Percentiles rank a stretch among this genome's conserved stretches.
phyloP scores from a whole-genome alignment of 2,797 vertebrate genomes.

The Syngnathus acus region DNA sequence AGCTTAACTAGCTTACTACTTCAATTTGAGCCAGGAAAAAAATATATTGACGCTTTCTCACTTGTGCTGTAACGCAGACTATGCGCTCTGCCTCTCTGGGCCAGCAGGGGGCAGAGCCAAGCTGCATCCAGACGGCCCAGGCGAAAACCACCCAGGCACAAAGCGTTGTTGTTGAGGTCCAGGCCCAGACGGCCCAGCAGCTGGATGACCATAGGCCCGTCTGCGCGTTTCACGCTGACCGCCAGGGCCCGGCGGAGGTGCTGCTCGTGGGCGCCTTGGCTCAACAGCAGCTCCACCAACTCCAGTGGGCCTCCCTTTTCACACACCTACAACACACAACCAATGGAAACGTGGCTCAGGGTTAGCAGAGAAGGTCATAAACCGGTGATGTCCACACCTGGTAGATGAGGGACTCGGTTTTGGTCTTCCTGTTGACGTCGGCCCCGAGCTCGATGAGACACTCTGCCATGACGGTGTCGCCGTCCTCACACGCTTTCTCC shows the following conservation, averaged over 20 bases:
- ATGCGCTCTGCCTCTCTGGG: slow-evolving; percentile 60
- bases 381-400: slow-evolving; percentile 66
- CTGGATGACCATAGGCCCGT: slow-evolving; percentile 77
- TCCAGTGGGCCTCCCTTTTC: slow-evolving; percentile 79
- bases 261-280: slow-evolving; percentile 79
- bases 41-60: slow-evolving; percentile 46
- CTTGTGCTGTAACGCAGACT: slow-evolving; percentile 64
- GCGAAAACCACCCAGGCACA: slow-evolving; percentile 87
- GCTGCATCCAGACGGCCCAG: slow-evolving; percentile 81
- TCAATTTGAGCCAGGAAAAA: background rate
- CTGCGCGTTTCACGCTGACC: slow-evolving; percentile 75
- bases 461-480: slow-evolving; percentile 77
- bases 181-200: slow-evolving; percentile 83
- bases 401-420: slow-evolving; percentile 81
- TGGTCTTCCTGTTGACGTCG: slow-evolving; percentile 81
- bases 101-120: slow-evolving; percentile 86
- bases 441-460: slow-evolving; percentile 86
- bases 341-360: no score
- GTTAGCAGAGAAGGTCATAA: background rate
- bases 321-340: slow-evolving; percentile 74
- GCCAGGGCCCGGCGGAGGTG: slow-evolving; percentile 81
- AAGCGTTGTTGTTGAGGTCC: slow-evolving; percentile 81
- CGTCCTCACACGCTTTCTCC: slow-evolving; percentile 81
- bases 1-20: no score
- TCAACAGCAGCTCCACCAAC: slow-evolving; percentile 83